Percentiles rank a stretch among this genome's conserved stretches.
These are phyloP conservation scores for Calameuta filiformis DNA, from an alignment of 2,888 invertebrate species.

Conservation along the genomic window DNA sequence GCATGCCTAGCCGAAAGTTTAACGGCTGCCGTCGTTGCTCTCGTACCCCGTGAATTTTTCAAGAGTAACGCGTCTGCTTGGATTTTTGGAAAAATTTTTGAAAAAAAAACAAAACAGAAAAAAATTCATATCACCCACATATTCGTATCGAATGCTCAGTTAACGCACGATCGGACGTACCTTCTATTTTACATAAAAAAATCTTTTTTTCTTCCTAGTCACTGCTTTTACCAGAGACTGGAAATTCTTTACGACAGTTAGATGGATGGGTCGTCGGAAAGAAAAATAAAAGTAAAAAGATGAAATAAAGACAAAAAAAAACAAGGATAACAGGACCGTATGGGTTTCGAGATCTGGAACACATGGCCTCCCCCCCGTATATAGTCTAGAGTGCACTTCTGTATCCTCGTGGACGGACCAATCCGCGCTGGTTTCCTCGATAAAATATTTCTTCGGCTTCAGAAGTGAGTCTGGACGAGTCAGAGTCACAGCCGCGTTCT, in stretches of 20 bases:
- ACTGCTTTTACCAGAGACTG: background rate
- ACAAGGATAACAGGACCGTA: background rate
- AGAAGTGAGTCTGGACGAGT: background rate
- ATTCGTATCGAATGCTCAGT: background rate
- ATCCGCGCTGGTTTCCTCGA: background rate
- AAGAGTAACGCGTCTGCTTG: background rate
- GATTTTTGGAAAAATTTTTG: background rate
- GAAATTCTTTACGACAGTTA: background rate
- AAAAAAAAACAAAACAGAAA: too few relatives aligned
- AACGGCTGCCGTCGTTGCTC: background rate
- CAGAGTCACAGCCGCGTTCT: background rate
- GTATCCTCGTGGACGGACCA: background rate
- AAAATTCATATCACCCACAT: background rate
- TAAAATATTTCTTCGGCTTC: background rate
- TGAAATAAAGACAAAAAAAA: background rate
- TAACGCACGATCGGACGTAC: background rate
- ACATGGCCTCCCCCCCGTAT: background rate
- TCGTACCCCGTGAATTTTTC: background rate
- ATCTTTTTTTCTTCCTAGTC: background rate
- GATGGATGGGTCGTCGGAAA: background rate
- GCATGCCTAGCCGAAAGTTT: slow-evolving; percentile 55
- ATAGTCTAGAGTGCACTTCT: background rate
- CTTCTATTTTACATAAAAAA: background rate
- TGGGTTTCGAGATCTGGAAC: background rate
- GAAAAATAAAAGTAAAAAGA: background rate